Evolutionary conservation across 2,888 invertebrate genomes (phyloP).

Genomic region (Drosophila diplacantha): DNA sequence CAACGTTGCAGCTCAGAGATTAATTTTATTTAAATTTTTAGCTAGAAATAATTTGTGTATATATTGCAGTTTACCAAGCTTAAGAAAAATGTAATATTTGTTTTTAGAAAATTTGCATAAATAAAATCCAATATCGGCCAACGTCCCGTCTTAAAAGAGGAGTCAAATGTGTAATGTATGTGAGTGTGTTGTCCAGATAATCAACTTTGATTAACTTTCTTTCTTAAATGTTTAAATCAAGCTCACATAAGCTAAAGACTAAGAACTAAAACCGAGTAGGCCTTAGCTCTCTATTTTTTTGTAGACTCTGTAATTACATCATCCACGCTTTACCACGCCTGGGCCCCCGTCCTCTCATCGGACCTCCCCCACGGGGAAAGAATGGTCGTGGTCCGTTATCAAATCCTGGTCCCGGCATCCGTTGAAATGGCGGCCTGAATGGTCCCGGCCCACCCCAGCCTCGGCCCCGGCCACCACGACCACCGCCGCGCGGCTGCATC

Average conservation of each 20-base stretch:
- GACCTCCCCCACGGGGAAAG: constrained; percentile 60
- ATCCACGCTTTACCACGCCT: constrained; percentile 76
- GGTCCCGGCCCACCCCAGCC: constrained; percentile 51
- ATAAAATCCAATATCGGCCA: constrained; percentile 1
- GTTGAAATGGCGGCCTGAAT: constrained; percentile 64
- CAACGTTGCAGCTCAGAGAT: constrained; percentile 16
- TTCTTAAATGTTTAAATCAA: constrained; percentile 36
- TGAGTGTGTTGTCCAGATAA: constrained; percentile 9
- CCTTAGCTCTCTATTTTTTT: constrained; percentile 6
- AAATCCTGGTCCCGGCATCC: constrained; percentile 57
- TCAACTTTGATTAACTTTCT: neutral
- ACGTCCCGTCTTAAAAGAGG: constrained; percentile 12
- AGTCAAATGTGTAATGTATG: constrained; percentile 7
- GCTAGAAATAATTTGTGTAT: neutral
- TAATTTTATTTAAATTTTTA: constrained; percentile 43
- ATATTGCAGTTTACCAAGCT: constrained; percentile 4
- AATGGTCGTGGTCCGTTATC: constrained; percentile 54
- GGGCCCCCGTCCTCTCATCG: constrained; percentile 67
- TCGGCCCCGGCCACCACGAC: constrained; percentile 66
- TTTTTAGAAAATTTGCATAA: neutral
- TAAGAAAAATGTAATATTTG: neutral
- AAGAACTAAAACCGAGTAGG: constrained; percentile 46
- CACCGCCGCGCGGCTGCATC: constrained; percentile 41
- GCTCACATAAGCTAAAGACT: constrained; percentile 56
- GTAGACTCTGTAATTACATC: constrained; percentile 67